These are phyloP conservation scores for Mus spicilegus DNA, from an alignment of 2,113 vertebrate species.

Conservation along the genomic window DNA sequence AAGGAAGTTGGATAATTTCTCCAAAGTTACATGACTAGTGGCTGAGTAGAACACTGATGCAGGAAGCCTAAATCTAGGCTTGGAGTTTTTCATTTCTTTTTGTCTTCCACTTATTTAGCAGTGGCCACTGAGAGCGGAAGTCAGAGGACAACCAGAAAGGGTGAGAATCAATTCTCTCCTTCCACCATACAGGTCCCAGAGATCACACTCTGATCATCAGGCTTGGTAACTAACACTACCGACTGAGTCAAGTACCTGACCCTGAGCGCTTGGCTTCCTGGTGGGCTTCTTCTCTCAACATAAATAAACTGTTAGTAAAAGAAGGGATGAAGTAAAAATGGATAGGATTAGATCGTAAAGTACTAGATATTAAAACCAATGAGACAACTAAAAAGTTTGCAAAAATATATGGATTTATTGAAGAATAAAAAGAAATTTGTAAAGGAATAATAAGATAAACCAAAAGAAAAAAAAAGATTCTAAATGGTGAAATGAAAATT, in stretches of 20 bases:
- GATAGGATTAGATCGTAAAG: neutral
- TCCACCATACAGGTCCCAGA: neutral
- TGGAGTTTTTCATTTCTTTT: neutral
- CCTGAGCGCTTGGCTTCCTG: neutral
- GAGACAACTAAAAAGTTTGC: neutral
- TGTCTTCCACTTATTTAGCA: neutral
- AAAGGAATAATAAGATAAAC: neutral
- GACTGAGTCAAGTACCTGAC: too few relatives aligned
- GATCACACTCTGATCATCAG: neutral
- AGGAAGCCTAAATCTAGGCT: neutral
- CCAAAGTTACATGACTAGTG: neutral
- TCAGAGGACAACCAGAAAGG: neutral
- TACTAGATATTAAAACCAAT: neutral
- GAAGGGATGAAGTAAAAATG: neutral
- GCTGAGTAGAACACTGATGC: neutral
- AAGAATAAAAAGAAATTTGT: neutral
- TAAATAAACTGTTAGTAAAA: neutral
- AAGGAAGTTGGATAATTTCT: neutral
- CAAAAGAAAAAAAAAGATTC: neutral
- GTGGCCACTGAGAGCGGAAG: neutral
- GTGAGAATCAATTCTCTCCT: neutral
- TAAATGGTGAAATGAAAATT: neutral
- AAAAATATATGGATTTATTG: neutral
- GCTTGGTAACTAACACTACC: neutral
- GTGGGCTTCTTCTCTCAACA: neutral